phyloP scores from a whole-genome alignment of 2,888 invertebrate species.

The Oconnorella tubifera region DNA sequence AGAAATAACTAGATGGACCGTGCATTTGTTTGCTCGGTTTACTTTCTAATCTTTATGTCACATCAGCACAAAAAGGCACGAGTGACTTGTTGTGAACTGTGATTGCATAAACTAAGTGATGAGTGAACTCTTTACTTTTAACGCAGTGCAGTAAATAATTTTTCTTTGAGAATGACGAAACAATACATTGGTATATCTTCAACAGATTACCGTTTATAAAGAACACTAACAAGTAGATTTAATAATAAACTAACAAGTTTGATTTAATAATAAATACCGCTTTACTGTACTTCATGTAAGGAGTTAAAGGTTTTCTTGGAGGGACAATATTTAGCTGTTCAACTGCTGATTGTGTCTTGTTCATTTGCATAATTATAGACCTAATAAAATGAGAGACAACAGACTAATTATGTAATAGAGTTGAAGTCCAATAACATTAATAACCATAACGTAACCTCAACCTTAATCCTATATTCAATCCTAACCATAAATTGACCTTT shows the following conservation, averaged over 20 bases:
- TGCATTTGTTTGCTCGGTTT: neutral
- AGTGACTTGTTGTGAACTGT: neutral
- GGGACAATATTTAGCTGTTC: too few relatives aligned
- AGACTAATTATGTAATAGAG: too few relatives aligned
- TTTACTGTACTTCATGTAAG: constrained; percentile 39
- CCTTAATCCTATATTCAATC: too few relatives aligned
- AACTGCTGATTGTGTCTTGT: too few relatives aligned
- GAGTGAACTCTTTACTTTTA: neutral
- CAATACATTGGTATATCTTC: too few relatives aligned
- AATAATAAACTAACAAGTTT: neutral
- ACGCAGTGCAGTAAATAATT: neutral
- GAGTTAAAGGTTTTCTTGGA: constrained; percentile 37
- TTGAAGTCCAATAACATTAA: too few relatives aligned
- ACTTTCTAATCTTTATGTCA: neutral
- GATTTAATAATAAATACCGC: constrained; percentile 27
- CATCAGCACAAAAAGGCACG: neutral
- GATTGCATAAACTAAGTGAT: too few relatives aligned
- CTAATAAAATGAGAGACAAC: too few relatives aligned
- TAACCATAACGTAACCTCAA: too few relatives aligned
- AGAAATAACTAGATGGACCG: too few relatives aligned
- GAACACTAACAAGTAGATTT: neutral
- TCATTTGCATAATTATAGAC: too few relatives aligned
- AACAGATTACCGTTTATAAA: neutral
- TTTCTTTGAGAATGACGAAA: neutral
- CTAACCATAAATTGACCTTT: too few relatives aligned